phyloP scores from a whole-genome alignment of 2,113 vertebrate genomes.

The Taxidea taxus region DNA sequence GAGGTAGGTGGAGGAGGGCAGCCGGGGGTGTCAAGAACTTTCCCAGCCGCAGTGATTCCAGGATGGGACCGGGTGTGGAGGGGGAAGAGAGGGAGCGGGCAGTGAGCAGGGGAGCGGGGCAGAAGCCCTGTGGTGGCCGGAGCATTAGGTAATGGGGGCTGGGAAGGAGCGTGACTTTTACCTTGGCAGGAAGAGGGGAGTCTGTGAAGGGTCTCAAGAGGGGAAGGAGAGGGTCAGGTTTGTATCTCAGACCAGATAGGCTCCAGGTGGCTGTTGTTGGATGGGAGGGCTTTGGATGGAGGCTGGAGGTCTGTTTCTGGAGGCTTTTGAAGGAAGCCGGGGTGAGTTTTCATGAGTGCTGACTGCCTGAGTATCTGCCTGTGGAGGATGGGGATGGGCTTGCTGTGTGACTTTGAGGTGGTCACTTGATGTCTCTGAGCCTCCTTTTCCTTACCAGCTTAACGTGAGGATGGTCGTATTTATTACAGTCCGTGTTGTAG shows the following conservation, averaged over 20 bases:
- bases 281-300: neutral
- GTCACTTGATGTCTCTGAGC: neutral
- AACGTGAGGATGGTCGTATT: neutral
- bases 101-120: neutral
- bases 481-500: neutral
- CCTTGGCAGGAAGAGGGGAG: neutral
- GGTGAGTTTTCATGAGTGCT: neutral
- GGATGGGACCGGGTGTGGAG: neutral
- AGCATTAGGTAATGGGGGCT: fast-evolving
- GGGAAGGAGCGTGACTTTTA: neutral
- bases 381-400: neutral
- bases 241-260: neutral
- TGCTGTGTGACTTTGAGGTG: neutral
- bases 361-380: neutral
- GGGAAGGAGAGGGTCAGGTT: too few species aligned
- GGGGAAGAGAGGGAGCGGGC: neutral
- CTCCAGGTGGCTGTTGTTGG: neutral
- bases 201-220: neutral
- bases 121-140: neutral
- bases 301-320: neutral
- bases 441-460: neutral
- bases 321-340: neutral
- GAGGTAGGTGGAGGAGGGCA: neutral
- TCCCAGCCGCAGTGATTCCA: neutral
- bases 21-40: neutral